phyloP scores from a whole-genome alignment of 2,888 invertebrate genomes.

The Cosmia pyralina region DNA sequence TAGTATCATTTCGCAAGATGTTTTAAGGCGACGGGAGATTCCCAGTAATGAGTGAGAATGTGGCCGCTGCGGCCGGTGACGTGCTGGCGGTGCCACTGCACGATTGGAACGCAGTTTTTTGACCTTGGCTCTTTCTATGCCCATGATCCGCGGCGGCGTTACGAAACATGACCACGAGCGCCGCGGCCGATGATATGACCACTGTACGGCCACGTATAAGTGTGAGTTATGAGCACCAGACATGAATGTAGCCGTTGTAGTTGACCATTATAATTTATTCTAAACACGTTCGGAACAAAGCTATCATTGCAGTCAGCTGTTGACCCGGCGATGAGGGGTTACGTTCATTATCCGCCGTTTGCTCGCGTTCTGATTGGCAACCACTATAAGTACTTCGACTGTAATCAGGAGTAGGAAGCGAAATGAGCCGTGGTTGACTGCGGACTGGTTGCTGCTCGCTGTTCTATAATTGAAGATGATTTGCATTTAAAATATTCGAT shows the following conservation, averaged over 20 bases:
- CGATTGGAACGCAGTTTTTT: conserved; percentile 66
- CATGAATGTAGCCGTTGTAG: conserved; percentile 46
- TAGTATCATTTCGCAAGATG: conserved; percentile 57
- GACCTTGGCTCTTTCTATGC: conserved; percentile 68
- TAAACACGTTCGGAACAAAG: conserved; percentile 49
- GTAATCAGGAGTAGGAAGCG: conserved; percentile 37
- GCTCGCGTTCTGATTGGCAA: conserved; percentile 27
- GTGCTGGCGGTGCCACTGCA: conserved; percentile 33
- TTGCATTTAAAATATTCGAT: conserved; percentile 54
- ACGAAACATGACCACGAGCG: conserved; percentile 62
- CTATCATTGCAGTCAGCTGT: conserved; percentile 50
- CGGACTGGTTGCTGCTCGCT: conserved; percentile 1
- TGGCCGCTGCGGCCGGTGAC: conserved; percentile 41
- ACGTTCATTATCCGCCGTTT: conserved; percentile 18
- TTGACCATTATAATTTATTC: conserved; percentile 57
- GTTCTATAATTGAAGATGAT: conserved; percentile 61
- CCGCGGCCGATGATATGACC: conserved; percentile 51
- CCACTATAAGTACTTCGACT: conserved; percentile 7
- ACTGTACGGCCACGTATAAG: conserved; percentile 53
- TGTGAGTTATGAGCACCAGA: conserved; percentile 45
- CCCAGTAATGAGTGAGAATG: conserved; percentile 62
- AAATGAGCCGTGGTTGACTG: conserved; percentile 39
- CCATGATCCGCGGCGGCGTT: conserved; percentile 66
- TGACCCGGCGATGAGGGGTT: conserved; percentile 24
- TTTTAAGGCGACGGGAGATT: conserved; percentile 56